These are phyloP conservation scores for Hydrotaea cyrtoneurina DNA, from an alignment of 2,888 invertebrate species.

Conservation along the genomic window DNA sequence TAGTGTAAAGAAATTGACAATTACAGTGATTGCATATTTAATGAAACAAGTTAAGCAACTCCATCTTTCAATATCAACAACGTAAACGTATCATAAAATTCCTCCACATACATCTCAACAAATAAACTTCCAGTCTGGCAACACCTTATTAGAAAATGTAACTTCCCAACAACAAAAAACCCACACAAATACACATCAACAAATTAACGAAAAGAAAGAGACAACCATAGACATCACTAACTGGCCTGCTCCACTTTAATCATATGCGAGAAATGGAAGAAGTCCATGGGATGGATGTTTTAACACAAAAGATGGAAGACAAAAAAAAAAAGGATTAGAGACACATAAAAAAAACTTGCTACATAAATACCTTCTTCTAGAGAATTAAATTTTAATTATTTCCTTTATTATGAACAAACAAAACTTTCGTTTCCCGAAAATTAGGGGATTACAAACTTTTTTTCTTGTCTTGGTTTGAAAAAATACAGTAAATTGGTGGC, in stretches of 20 bases:
- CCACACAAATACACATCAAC: constrained; percentile 32
- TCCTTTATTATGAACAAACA: not conserved
- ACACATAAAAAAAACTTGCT: constrained; percentile 23
- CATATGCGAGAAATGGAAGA: constrained; percentile 42
- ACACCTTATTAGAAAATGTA: not conserved
- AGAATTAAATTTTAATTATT: constrained; percentile 16
- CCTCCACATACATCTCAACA: not conserved
- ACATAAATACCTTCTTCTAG: not conserved
- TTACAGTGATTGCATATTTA: too few relatives aligned
- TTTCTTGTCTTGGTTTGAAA: not conserved
- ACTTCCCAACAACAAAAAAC: constrained; percentile 23
- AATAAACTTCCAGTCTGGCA: constrained; percentile 47
- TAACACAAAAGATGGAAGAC: constrained; percentile 16
- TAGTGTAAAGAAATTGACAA: too few relatives aligned
- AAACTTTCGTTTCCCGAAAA: not conserved
- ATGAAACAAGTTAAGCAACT: too few relatives aligned
- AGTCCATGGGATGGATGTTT: constrained; percentile 48
- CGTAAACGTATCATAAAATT: not conserved
- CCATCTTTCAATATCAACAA: too few relatives aligned
- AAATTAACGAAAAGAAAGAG: constrained; percentile 44
- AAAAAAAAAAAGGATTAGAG: not conserved
- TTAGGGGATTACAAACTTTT: not conserved
- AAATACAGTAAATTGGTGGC: constrained; percentile 42
- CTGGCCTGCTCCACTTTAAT: constrained; percentile 59
- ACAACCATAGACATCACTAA: constrained; percentile 41